These are phyloP conservation scores for Cotesia congregata DNA, from an alignment of 2,888 invertebrate species.

Conservation along the genomic window DNA sequence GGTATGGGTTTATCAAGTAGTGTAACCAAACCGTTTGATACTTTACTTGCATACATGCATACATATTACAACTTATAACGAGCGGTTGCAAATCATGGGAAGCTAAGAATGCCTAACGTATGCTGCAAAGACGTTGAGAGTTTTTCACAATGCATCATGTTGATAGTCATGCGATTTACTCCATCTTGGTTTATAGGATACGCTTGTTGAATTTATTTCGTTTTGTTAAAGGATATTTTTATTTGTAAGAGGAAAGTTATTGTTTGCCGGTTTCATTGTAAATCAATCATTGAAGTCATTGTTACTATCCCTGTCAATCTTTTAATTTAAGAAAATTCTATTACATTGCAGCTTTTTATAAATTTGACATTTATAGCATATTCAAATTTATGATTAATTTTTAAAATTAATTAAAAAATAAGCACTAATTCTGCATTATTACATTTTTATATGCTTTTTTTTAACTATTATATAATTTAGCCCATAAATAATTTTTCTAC, in stretches of 20 bases:
- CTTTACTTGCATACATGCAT: not conserved
- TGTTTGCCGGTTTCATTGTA: not conserved
- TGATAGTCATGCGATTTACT: slow-evolving; percentile 13
- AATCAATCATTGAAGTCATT: not conserved
- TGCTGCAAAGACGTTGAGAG: not conserved
- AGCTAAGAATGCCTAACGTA: not conserved
- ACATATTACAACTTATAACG: not conserved
- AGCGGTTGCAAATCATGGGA: slow-evolving; percentile 13
- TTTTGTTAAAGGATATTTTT: not conserved
- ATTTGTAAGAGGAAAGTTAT: not conserved
- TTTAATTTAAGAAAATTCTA: too few relatives aligned
- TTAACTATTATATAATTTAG: too few relatives aligned
- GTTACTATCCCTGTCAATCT: too few relatives aligned
- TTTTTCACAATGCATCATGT: not conserved
- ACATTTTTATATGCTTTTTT: too few relatives aligned
- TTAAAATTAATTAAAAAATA: too few relatives aligned
- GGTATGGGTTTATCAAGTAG: too few relatives aligned
- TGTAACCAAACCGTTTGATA: too few relatives aligned
- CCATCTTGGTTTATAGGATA: not conserved
- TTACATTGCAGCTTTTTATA: too few relatives aligned
- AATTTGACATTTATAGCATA: too few relatives aligned
- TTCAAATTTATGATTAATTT: too few relatives aligned
- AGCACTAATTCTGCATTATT: too few relatives aligned
- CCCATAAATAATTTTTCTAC: too few relatives aligned
- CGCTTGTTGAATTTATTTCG: not conserved